Conservation (phyloP, 2,113 vertebrate species). For the Pseudorasbora parva region DNA sequence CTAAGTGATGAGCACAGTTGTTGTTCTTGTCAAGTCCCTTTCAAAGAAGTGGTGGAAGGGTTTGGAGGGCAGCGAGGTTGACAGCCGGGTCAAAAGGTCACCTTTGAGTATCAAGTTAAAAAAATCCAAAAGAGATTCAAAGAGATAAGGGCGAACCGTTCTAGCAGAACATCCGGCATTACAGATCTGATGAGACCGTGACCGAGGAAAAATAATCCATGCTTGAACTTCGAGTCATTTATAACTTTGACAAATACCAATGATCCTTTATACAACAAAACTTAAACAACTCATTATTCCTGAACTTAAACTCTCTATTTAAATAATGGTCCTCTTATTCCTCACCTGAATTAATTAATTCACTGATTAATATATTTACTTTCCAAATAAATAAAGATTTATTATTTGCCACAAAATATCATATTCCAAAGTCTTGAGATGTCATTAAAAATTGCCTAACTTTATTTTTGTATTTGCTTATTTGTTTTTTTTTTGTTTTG, state of each 20-base stretch:
- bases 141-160: slow-evolving; percentile 37
- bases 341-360: too few relatives aligned
- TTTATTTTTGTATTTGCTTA: too few relatives aligned
- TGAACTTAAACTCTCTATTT: too few relatives aligned
- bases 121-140: slow-evolving; percentile 42
- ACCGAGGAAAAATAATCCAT: background rate
- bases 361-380: background rate
- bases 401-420: too few relatives aligned
- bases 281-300: background rate
- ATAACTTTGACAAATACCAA: background rate
- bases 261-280: background rate
- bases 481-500: too few relatives aligned
- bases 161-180: slow-evolving; percentile 12
- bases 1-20: slow-evolving; percentile 66
- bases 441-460: too few relatives aligned
- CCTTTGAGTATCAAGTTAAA: slow-evolving; percentile 68
- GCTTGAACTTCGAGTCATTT: background rate
- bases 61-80: slow-evolving; percentile 61
- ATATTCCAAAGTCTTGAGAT: background rate
- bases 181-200: slow-evolving; percentile 6
- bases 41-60: slow-evolving; percentile 62
- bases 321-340: too few relatives aligned
- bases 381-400: background rate
- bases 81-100: slow-evolving; percentile 73
- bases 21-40: slow-evolving; percentile 67